Conservation (phyloP, 2,888 invertebrate genomes). For the Antheraea yamamai region DNA sequence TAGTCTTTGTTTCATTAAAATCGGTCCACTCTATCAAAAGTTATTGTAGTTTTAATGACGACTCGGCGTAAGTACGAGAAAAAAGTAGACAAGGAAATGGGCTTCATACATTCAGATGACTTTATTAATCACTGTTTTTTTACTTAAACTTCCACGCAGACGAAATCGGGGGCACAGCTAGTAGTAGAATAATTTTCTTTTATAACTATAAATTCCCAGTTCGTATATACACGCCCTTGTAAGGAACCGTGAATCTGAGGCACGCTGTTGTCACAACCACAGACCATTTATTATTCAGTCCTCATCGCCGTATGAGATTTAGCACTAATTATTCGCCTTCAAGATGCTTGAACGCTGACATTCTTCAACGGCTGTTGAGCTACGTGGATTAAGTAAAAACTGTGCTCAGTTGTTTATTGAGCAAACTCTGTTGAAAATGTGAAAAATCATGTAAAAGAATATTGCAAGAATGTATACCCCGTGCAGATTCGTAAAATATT, state of each 20-base stretch:
- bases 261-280: constrained; percentile 31
- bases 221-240: background rate
- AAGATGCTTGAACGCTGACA: constrained; percentile 70
- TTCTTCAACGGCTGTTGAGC: constrained; percentile 63
- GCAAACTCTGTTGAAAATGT: background rate
- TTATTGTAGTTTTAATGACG: too few relatives aligned
- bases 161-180: too few relatives aligned
- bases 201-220: background rate
- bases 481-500: too few relatives aligned
- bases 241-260: constrained; percentile 25
- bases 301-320: constrained; percentile 60
- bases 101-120: too few relatives aligned
- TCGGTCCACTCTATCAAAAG: too few relatives aligned
- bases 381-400: constrained; percentile 34
- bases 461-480: background rate
- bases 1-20: too few relatives aligned
- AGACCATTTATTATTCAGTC: constrained; percentile 60
- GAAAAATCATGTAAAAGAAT: background rate
- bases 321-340: constrained; percentile 76
- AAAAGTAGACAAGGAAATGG: too few relatives aligned
- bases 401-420: constrained; percentile 17
- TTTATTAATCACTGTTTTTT: too few relatives aligned
- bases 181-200: background rate
- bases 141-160: too few relatives aligned
- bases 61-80: too few relatives aligned